Evolutionary conservation across 2,797 vertebrate species (phyloP).

Genomic region (Argentina silus): DNA sequence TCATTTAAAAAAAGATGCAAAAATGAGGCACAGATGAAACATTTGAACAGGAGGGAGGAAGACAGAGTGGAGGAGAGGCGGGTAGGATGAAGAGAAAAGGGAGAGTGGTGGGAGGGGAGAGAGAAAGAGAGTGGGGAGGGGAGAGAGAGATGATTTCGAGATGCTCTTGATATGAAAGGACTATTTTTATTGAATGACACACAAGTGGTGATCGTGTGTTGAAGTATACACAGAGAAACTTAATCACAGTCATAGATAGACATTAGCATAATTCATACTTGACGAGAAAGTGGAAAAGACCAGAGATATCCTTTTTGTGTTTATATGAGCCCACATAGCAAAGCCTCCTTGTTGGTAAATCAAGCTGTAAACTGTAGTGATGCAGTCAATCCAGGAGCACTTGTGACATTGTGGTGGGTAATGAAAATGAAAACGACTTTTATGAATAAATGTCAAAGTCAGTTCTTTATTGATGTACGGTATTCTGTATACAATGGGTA

Average conservation of each 20-base stretch:
- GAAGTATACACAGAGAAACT: too few relatives aligned
- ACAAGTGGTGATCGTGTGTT: too few relatives aligned
- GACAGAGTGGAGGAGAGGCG: slow-evolving; percentile 17
- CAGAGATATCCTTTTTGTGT: slow-evolving; percentile 23
- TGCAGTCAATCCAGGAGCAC: slow-evolving; percentile 47
- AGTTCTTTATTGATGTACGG: slow-evolving; percentile 27
- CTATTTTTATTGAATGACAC: too few relatives aligned
- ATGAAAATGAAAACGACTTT: slow-evolving; percentile 53
- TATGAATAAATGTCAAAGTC: slow-evolving; percentile 50
- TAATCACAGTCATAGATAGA: too few relatives aligned
- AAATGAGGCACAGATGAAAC: slow-evolving; percentile 4
- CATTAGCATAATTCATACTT: too few relatives aligned
- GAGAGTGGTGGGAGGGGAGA: neutral
- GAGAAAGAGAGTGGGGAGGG: neutral
- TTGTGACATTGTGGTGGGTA: slow-evolving; percentile 50
- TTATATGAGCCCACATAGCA: slow-evolving; percentile 49
- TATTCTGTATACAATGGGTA: slow-evolving; percentile 47
- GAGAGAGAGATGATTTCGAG: neutral
- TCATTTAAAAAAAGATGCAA: neutral
- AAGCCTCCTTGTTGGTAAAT: slow-evolving; percentile 51
- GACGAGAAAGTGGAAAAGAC: slow-evolving; percentile 20
- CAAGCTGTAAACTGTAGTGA: slow-evolving; percentile 48
- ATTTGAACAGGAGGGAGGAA: slow-evolving; percentile 15
- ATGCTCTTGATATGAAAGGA: too few relatives aligned
- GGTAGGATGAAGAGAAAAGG: neutral